Percentiles rank a stretch among this genome's conserved stretches.
phyloP scores from a whole-genome alignment of 2,797 vertebrate genomes.

The Pitangus sulphuratus region DNA sequence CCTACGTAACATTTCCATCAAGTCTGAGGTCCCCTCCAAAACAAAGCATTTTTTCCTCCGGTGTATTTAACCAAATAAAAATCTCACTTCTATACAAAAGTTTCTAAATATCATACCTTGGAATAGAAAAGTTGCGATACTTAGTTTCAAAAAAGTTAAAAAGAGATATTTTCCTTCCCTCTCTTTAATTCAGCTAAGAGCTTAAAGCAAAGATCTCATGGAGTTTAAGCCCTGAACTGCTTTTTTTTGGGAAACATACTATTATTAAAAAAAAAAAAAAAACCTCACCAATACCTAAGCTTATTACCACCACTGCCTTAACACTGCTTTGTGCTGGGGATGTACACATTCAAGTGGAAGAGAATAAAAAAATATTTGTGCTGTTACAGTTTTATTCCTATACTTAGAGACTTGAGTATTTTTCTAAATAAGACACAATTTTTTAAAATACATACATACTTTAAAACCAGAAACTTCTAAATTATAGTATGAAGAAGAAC shows the following conservation, averaged over 20 bases:
- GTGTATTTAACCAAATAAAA: neutral
- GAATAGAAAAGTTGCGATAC: neutral
- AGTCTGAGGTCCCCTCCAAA: neutral
- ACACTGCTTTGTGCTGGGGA: neutral
- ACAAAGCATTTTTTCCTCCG: neutral
- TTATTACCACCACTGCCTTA: neutral
- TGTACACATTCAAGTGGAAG: neutral
- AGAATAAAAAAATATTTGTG: neutral
- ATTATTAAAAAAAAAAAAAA: neutral
- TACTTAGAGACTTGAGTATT: neutral
- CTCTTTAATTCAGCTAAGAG: neutral
- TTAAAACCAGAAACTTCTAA: neutral
- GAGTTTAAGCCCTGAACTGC: neutral
- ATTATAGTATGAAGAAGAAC: neutral
- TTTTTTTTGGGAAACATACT: neutral
- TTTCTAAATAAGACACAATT: neutral
- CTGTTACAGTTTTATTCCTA: neutral
- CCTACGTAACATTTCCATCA: fast-evolving
- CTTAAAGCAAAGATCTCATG: neutral
- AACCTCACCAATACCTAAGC: neutral
- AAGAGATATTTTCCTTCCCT: neutral
- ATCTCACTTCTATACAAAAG: neutral
- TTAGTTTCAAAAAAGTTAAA: neutral
- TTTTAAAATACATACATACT: fast-evolving
- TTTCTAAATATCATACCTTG: neutral